Evolutionary conservation across 2,113 vertebrate species (phyloP).

Genomic region (Alexandromys fortis): DNA sequence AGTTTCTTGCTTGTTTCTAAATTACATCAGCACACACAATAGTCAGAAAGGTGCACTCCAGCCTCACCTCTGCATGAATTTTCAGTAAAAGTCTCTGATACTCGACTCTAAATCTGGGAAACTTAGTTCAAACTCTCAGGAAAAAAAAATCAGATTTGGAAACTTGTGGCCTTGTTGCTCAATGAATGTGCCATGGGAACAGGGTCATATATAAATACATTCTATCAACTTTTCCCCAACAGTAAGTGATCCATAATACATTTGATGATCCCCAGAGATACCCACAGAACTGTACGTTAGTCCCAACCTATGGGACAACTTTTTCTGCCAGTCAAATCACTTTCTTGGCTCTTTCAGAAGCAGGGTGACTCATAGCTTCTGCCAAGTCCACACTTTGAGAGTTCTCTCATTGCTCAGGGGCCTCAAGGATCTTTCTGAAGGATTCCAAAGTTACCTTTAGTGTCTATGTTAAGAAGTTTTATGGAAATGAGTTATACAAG

Average conservation of each 20-base stretch:
- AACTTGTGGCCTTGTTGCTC: background rate
- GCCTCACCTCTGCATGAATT: background rate
- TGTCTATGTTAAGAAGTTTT: slow-evolving; percentile 9
- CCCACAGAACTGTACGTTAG: background rate
- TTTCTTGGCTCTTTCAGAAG: background rate
- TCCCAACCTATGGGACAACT: too few species aligned
- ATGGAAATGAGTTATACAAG: background rate
- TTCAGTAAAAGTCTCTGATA: background rate
- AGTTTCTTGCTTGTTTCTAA: slow-evolving; percentile 10
- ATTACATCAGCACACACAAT: background rate
- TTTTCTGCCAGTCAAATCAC: slow-evolving; percentile 12
- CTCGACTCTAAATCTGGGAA: background rate
- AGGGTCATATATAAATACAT: background rate
- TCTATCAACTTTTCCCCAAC: background rate
- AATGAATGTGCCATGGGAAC: background rate
- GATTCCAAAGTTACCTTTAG: background rate
- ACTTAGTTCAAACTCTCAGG: slow-evolving; percentile 40
- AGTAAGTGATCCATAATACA: background rate
- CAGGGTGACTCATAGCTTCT: slow-evolving; percentile 25
- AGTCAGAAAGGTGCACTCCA: background rate
- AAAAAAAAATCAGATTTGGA: background rate
- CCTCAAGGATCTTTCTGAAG: background rate
- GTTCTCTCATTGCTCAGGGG: background rate
- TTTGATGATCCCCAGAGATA: background rate
- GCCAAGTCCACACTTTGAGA: background rate